Evolutionary conservation across 2,888 invertebrate species (phyloP), one percentile per base, ranked within the genome.

Genomic region (Galeruca laticollis): DNA sequence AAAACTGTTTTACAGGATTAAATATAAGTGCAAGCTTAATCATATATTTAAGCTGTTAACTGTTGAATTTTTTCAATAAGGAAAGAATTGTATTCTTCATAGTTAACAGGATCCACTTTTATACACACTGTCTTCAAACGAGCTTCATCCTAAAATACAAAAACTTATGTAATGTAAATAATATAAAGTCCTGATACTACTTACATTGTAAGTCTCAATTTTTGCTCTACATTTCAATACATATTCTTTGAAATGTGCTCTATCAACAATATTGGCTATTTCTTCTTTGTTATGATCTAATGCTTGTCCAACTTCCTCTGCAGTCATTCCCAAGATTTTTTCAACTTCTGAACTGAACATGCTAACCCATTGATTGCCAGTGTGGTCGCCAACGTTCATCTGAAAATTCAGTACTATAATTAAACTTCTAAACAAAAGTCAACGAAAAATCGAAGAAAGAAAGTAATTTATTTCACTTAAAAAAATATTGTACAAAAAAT

Each of bases 131-230:
- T 90, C 86, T 94, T 96, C 74, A 96, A 86, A 52, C 95, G 89
- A 40, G 88, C 88, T 85, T 95, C 95, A 85, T 96, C 95, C 94
- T 95, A 85, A 26, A 87, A 87, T 79, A 73, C 72, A 77, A 75
- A 71, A 62, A 40, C 3, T 54, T 60, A 63, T 11, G 33, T 59
- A 18, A 15, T 62, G 31, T 60, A 40, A 54, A 56, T 26, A 11
- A 26, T 10, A 47, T 57, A 9, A 33, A 62, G 37, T 33, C 11
- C 13, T 63, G 15, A 33, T 11, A 11, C 18, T 49, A 67, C 76
- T 90, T 86, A 96, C 97, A 83, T 96, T 97, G 83, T 92, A 99
- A 11, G 90, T 93, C 86, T 99, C 99, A 87, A 94, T 90, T 86
- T 96, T 97, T 37, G 94, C 92, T 68, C 97, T 88, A 77, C 98